Conservation (phyloP, 23 tunicate species). For the Corella eumyota region DNA sequence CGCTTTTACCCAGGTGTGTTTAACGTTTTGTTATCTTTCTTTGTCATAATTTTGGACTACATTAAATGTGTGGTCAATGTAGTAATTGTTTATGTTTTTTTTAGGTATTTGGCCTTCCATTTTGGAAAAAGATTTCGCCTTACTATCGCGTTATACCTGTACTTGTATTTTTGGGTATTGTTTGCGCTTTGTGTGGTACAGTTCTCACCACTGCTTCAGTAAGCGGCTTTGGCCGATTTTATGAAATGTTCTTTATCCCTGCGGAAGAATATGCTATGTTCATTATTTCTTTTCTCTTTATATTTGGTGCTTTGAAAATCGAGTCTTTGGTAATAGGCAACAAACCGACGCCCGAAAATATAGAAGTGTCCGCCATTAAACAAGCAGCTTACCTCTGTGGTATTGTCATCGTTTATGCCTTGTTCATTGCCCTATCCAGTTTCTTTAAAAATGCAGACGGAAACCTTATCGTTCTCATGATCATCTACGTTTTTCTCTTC, state of each 20-base stretch:
- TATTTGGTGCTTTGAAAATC: conserved; percentile 44
- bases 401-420: conserved; percentile 41
- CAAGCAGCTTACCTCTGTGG: conserved; percentile 49
- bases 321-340: conserved; percentile 24
- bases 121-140: conserved; percentile 79
- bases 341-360: neutral
- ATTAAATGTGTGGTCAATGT: no score
- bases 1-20: conserved; percentile 60
- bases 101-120: conserved; percentile 77
- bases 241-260: conserved; percentile 86
- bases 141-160: conserved; percentile 75
- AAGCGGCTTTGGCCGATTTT: conserved; percentile 54
- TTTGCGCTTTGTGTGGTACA: conserved; percentile 55
- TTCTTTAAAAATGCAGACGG: conserved; percentile 12
- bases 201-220: conserved; percentile 32
- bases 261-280: conserved; percentile 63
- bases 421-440: conserved; percentile 40
- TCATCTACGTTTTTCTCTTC: conserved; percentile 47
- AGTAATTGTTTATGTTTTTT: no score
- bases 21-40: neutral
- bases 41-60: neutral
- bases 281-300: conserved; percentile 61
- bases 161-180: conserved; percentile 27
- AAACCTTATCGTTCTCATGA: conserved; percentile 45
- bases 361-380: conserved; percentile 38